Base-by-base conservation (phyloP, 2,113 vertebrate genomes). In the Fukomys damarensis region DNA sequence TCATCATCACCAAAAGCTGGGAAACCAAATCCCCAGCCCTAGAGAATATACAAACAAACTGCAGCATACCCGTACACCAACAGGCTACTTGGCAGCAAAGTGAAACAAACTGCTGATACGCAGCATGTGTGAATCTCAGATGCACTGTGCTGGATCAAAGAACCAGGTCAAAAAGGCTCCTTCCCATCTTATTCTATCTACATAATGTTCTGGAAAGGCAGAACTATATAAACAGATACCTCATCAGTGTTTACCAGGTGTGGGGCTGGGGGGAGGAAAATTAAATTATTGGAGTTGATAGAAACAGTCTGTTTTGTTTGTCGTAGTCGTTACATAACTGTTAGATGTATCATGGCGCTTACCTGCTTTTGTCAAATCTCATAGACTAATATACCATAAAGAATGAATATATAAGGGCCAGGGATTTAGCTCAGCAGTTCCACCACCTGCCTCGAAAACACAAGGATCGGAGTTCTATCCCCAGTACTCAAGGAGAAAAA, bases 171-270 rank as follows among this genome's bases (percentile, higher is more conserved):
- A 35, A 80, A 95, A 92, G 66, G 32, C 79, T 95, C 30, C 3
- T 52, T 68, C 14, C 56, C 92, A 5, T 30, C 79, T 79, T 61
- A 97, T 79, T 90, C 52, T 87, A 92, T 68, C 66, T 92, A 77
- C n/a, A 19, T n/a, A 72, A 79, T 54, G 86, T 88, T 91, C 65
- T 93, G 58, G 54, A 76, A 95, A 81, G 87, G 26, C 28, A 92
- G 92, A 89, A 88, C 38, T 88, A 59, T 38, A 95, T 38, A 30
- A 91, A n/a, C 70, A 94, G n/a, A 95, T 92, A 92, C 46, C 65
- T 87, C 52, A 84, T 68, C 72, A 76, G 52, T 54, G 63, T 49
- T 93, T 68, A 77, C 52, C 56, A 87, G 74, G 38, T 65, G 7
- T 92, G 2, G 24, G 70, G 38, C 74, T 59, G 74, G 19, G 86